Evolutionary conservation across 2,113 vertebrate species (phyloP).

Genomic region (Ammodramus savannarum): DNA sequence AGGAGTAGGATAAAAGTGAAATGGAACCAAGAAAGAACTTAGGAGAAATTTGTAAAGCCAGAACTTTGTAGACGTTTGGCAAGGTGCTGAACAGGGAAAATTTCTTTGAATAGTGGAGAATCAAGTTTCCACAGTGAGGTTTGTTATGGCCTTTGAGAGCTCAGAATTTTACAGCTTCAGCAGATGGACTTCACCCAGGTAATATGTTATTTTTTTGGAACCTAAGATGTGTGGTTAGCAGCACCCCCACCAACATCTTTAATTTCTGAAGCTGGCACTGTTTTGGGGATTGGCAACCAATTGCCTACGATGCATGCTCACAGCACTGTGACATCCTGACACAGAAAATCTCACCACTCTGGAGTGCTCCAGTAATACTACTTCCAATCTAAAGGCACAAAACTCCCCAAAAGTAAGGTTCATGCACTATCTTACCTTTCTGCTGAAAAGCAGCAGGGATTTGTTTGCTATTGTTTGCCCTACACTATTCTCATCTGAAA

Average conservation of each 20-base stretch:
- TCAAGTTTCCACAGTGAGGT: constrained; percentile 60
- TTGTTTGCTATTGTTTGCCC: not conserved
- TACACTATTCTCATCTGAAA: not conserved
- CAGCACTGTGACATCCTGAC: constrained; percentile 32
- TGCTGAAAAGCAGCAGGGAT: not conserved
- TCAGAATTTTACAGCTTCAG: constrained; percentile 63
- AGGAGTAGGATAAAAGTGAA: not conserved
- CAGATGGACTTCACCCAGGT: constrained; percentile 66
- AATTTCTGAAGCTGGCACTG: constrained; percentile 50
- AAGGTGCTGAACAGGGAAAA: constrained; percentile 33
- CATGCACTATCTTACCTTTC: not conserved
- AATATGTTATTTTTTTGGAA: constrained; percentile 62
- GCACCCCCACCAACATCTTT: constrained; percentile 58
- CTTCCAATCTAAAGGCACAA: not conserved
- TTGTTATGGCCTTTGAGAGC: constrained; percentile 50
- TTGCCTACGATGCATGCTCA: not conserved
- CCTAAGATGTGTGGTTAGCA: constrained; percentile 50
- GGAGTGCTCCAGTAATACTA: not conserved
- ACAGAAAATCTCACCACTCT: constrained; percentile 25
- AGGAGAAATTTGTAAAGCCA: constrained; percentile 16
- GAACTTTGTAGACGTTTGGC: constrained; percentile 33
- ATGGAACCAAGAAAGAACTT: not conserved
- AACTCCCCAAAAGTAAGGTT: not conserved
- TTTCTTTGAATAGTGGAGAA: constrained; percentile 39
- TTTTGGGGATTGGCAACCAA: constrained; percentile 28